Evolutionary conservation across 2,797 vertebrate species (phyloP), one percentile per base, ranked within the genome.

Genomic region (Austrolebias charrua): DNA sequence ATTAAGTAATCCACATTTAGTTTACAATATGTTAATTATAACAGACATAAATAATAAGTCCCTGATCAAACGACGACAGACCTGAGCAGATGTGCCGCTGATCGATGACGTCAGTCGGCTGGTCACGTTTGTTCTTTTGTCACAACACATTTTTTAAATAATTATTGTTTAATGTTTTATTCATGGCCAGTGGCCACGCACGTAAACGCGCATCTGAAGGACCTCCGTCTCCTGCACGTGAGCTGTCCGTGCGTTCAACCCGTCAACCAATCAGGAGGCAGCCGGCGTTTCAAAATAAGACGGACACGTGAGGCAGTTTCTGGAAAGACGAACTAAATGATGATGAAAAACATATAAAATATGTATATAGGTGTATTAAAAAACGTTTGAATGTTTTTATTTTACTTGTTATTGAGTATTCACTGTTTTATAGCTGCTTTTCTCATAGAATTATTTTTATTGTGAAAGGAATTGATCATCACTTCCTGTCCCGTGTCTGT

Each of bases 201-300:
- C 58, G 44, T 28, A 65, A 67, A 48, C 69, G 49, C 49, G 16
- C 51, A 50, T 15, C 14, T 16, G 14, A 16, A 48, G 31, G 5
- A 66, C 75, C 76, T 69, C 79, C 54, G 75, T 53, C 19, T 24
- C 71, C 2, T 16, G 80, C 83, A 88, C 86, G 83, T 86, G 86
- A 80, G 13, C 0, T 5, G 10, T 4, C 38, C 31, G 6, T 15
- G 47, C 0, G 2, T 35, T 55, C 57, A 31, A 16, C 28, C 16
- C 46, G 31, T 8, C 38, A 29, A 29, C 28, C 29, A 55, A 67
- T 66, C 47, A 60, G 63, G 67, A 54, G 0, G 12, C 13, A 2
- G 2, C 4, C 16, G 40, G 0, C 0, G n/a, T 85, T 83, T 79
- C 77, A 74, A 75, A 85, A 65, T 80, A 83, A 79, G 55, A 53